A percentile compares a stretch with the other conserved stretches of the same genome.
Evolutionary conservation across 1,140 invertebrate genomes (phyloP).

Genomic region (Pseudachorutes palmiensis): DNA sequence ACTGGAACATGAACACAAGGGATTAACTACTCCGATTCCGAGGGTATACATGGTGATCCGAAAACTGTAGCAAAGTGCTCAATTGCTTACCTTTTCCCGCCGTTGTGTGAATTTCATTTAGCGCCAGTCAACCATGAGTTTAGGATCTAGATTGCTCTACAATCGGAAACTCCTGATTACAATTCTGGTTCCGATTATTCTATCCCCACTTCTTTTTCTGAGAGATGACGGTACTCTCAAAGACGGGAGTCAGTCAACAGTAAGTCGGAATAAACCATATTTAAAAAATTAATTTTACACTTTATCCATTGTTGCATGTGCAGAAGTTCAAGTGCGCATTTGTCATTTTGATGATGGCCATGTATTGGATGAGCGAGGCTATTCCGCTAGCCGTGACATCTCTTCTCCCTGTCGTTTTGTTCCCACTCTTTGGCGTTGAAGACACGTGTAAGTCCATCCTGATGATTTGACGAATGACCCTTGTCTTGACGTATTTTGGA

Average conservation of each 20-base stretch:
- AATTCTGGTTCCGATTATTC: constrained; percentile 12
- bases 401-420: constrained; percentile 70
- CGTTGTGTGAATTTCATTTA: no score
- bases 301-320: constrained; percentile 16
- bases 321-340: constrained; percentile 57
- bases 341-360: constrained; percentile 68
- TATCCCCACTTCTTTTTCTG: constrained; percentile 19
- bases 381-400: constrained; percentile 72
- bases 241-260: neutral
- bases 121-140: no score
- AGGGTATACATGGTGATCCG: no score
- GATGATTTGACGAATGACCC: constrained; percentile 13
- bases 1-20: no score
- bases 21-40: no score
- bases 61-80: no score
- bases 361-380: constrained; percentile 75
- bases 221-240: neutral
- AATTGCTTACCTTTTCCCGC: no score
- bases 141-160: neutral
- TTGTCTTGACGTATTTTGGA: no score
- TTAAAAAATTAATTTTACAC: neutral
- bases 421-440: constrained; percentile 65
- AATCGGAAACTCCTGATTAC: constrained; percentile 21
- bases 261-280: neutral
- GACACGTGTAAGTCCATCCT: constrained; percentile 46